Base-by-base conservation (phyloP, 1,140 invertebrate species). In the Macrobrachium nipponense region DNA sequence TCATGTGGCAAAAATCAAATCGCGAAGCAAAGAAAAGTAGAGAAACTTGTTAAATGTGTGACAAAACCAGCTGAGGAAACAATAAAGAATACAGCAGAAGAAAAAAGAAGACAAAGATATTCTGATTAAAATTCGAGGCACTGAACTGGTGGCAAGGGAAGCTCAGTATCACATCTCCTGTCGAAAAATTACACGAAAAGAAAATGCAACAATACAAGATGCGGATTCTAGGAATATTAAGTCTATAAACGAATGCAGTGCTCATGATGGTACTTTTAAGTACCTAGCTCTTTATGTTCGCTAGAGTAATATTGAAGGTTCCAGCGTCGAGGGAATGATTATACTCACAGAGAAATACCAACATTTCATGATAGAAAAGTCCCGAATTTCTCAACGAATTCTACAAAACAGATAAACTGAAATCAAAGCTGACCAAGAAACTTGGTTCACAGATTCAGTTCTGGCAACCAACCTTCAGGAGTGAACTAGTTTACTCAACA, bases 301-400 rank as follows among this genome's bases (percentile, higher is more conserved):
- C 2, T 59, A 58, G 44, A 77, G 75, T 43, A 59, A 60, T 51
- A 77, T 17, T 77, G 75, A 77, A 58, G 10, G 44, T 60, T 77
- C 75, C 23, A 77, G 59, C 44, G 75, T n/a, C n/a, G n/a, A n/a
- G n/a, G n/a, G n/a, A n/a, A n/a, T n/a, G n/a, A n/a, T n/a, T n/a
- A n/a, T n/a, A n/a, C 43, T 77, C 75, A 77, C 59, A 58, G 75
- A 77, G 58, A 77, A 77, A 58, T 77, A 77, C 44, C 75, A 77
- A 77, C 75, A 77, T 51, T 77, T 77, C 18, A 77, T 77, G 75
- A 60, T 77, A 44, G 75, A 77, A 58, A 51, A 77, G 44, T n/a
- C 75, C 75, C 8, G 5, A 44, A 11, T 51, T 77, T 43, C 59
- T 77, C 44, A 77, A 15, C 44, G 75, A 58, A 15, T 5, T 6